A percentile compares a stretch with the other conserved stretches of the same genome.
Evolutionary conservation across 2,888 invertebrate species (phyloP).

Genomic region (Muschampia plurimacula): DNA sequence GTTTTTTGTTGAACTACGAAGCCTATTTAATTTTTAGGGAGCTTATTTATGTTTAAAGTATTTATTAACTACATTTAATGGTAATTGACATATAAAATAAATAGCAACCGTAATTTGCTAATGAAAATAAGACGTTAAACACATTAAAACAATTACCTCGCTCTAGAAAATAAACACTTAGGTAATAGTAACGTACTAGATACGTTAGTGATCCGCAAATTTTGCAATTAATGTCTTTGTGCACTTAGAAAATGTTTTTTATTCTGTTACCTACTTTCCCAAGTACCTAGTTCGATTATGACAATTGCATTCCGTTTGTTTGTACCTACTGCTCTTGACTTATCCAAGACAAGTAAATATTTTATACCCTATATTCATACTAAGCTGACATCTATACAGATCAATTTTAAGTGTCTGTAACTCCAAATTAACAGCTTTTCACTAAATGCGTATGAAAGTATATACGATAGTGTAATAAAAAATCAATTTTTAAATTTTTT

Average conservation of each 20-base stretch:
- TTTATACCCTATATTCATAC: no score
- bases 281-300: background rate
- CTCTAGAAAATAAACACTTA: conserved; percentile 1
- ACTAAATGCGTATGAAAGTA: no score
- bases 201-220: conserved; percentile 7
- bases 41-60: background rate
- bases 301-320: background rate
- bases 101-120: conserved; percentile 2
- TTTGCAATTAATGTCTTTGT: conserved; percentile 14
- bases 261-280: background rate
- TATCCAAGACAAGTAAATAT: background rate
- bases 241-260: conserved; percentile 13
- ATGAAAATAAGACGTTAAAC: background rate
- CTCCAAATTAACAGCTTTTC: no score
- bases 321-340: background rate
- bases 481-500: no score
- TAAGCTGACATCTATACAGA: no score
- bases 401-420: no score
- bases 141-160: conserved; percentile 1
- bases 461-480: no score
- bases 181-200: background rate
- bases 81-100: background rate
- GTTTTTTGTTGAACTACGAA: no score
- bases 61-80: background rate
- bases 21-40: no score